Evolutionary conservation across 1,140 invertebrate genomes (phyloP).

Genomic region (Achatina immaculata): DNA sequence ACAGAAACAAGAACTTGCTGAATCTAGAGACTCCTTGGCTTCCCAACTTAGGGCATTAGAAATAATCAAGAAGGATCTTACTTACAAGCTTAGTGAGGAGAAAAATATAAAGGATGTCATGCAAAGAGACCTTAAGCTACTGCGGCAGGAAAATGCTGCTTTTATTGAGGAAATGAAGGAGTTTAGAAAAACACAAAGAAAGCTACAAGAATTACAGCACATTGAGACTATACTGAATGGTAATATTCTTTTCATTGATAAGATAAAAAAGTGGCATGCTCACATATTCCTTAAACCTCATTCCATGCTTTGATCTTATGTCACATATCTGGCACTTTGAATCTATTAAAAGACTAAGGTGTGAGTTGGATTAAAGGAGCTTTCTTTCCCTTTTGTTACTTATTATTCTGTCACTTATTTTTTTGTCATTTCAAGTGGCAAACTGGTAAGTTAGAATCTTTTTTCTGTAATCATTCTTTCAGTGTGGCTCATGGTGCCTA

Average conservation of each 20-base stretch:
- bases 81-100: not conserved
- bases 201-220: slow-evolving; percentile 47
- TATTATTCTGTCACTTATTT: no score
- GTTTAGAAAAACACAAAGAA: slow-evolving; percentile 41
- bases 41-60: not conserved
- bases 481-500: no score
- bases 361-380: no score
- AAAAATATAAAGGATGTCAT: not conserved
- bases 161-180: slow-evolving; percentile 36
- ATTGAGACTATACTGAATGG: slow-evolving; percentile 51
- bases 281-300: no score
- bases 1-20: slow-evolving; percentile 38
- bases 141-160: slow-evolving; percentile 34
- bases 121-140: slow-evolving; percentile 24
- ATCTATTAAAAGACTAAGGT: no score
- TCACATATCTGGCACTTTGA: no score
- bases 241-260: slow-evolving; percentile 33
- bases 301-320: no score
- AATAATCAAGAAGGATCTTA: not conserved
- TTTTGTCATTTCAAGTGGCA: no score
- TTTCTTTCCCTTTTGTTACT: no score
- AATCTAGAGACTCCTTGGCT: not conserved
- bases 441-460: no score
- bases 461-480: no score
- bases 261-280: no score